Evolutionary conservation across 2,888 invertebrate genomes (phyloP).

Genomic region (Orthosia cruda): DNA sequence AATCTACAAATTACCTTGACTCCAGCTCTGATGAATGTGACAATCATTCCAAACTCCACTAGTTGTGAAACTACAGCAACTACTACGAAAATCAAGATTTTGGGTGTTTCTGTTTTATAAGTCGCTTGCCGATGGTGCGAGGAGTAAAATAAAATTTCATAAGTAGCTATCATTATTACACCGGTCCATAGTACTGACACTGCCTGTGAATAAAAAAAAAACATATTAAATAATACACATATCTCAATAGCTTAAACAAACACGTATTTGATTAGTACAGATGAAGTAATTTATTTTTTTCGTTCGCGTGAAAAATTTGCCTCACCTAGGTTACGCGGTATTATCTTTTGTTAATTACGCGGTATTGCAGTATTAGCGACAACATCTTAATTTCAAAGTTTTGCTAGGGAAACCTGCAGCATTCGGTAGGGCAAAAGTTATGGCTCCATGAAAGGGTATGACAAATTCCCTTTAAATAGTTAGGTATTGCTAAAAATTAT

Average conservation of each 20-base stretch:
- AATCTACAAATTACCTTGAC: slow-evolving; percentile 7
- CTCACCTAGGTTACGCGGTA: background rate
- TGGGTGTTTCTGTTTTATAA: background rate
- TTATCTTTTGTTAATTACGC: slow-evolving; percentile 1
- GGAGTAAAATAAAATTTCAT: background rate
- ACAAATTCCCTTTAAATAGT: too few relatives aligned
- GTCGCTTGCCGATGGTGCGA: background rate
- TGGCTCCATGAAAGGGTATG: too few relatives aligned
- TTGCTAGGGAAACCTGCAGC: too few relatives aligned
- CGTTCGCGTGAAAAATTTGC: background rate
- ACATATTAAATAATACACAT: background rate
- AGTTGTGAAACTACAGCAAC: slow-evolving; percentile 3
- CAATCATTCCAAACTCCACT: slow-evolving; percentile 36
- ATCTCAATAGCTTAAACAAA: too few relatives aligned
- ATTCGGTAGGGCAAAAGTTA: too few relatives aligned
- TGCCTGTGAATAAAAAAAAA: slow-evolving; percentile 6
- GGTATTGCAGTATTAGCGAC: background rate
- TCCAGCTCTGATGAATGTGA: slow-evolving; percentile 37
- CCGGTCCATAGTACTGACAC: slow-evolving; percentile 40
- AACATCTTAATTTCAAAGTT: too few relatives aligned
- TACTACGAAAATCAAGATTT: background rate
- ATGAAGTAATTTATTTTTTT: background rate
- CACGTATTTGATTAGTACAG: background rate
- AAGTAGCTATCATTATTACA: background rate
- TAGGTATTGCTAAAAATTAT: too few relatives aligned